Base-by-base conservation (phyloP, 2,888 invertebrate genomes). In the Chalcis sispes region DNA sequence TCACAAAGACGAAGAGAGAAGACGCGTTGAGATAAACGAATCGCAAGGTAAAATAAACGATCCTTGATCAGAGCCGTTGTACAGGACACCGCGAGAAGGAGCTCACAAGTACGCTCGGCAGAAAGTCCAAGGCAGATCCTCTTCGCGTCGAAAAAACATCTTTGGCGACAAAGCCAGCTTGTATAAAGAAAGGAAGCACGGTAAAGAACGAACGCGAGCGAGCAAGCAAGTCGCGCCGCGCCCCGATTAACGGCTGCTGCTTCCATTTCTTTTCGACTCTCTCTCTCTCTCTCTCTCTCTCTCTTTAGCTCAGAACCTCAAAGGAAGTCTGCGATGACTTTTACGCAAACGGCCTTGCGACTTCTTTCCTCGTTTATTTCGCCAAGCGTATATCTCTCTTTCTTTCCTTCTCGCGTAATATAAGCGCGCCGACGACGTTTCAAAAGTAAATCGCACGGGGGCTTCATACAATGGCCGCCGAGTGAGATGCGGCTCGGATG, bases 121-220 rank as follows among this genome's bases (percentile, higher is more conserved):
- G n/a, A n/a, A n/a, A n/a, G n/a, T n/a, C n/a, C n/a, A 18, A 20
- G 23, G 1, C 48, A 23, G 15, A 29, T 64, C 10, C 65, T 32
- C 42, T 42, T 20, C 10, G 50, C 13, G n/a, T 46, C 67, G 64
- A 66, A 74, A 80, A 58, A 78, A 81, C 75, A 78, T 79, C 77
- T 79, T 77, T 72, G 66, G 67, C 65, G 77, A 81, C 79, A 78
- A 79, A 79, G 62, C 62, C 8, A 42, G 15, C 10, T 25, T 54
- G 13, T 54, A 46, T 29, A 46, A 46, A 69, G 46, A 32, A 58
- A 54, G 32, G 67, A 58, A n/a, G n/a, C n/a, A n/a, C n/a, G n/a
- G n/a, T n/a, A n/a, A n/a, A n/a, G n/a, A n/a, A n/a, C n/a, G n/a
- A n/a, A n/a, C n/a, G n/a, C n/a, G n/a, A n/a, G n/a, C n/a, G n/a